Evolutionary conservation across 2,113 vertebrate species (phyloP).

Genomic region (Nettapus auritus): DNA sequence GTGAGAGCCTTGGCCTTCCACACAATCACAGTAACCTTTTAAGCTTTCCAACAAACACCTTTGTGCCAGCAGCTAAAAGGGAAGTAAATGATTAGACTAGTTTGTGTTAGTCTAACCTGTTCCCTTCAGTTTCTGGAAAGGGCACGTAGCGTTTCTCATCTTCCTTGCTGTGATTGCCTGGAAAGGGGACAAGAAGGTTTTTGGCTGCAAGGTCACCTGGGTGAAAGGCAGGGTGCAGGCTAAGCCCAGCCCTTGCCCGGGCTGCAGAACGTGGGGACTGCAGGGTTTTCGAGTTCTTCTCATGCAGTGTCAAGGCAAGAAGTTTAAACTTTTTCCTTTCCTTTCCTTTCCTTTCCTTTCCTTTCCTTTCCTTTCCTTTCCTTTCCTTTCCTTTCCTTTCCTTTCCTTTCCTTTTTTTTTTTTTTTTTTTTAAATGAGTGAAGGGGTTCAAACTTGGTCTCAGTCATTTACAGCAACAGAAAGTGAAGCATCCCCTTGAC

Average conservation of each 20-base stretch:
- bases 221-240: background rate
- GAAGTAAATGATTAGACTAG: background rate
- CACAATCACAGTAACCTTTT: background rate
- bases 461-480: background rate
- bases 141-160: background rate
- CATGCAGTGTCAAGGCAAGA: background rate
- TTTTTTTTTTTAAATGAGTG: background rate
- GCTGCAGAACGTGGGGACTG: background rate
- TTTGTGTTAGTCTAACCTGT: background rate
- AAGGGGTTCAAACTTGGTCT: background rate
- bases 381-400: too few species aligned
- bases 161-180: background rate
- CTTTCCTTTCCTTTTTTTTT: too few species aligned
- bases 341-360: too few species aligned
- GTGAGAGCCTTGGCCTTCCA: background rate
- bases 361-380: too few species aligned
- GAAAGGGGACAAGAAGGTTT: background rate
- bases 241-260: background rate
- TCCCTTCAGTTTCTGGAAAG: background rate
- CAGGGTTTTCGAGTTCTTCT: background rate
- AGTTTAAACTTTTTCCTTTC: background rate
- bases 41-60: background rate
- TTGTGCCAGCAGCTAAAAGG: background rate
- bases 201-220: fast-evolving
- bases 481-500: background rate